Percentiles rank a stretch among this genome's conserved stretches.
Evolutionary conservation across 2,888 invertebrate genomes (phyloP).

Genomic region (Tanytarsus gracilentus): DNA sequence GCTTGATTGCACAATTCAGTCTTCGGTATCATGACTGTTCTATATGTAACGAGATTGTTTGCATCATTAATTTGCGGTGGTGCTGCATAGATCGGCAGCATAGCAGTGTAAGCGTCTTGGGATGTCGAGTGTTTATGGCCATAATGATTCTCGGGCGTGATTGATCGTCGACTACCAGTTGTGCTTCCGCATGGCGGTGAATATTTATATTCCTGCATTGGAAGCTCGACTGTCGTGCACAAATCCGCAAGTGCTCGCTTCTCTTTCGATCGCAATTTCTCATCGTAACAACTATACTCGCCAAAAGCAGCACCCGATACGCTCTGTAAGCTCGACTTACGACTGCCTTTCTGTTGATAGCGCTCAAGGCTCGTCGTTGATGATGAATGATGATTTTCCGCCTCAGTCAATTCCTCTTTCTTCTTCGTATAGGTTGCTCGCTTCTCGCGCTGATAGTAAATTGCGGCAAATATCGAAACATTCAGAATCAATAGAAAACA

Average conservation of each 20-base stretch:
- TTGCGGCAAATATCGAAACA: slow-evolving; percentile 79
- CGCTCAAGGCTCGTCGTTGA: slow-evolving; percentile 37
- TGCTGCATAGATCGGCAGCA: slow-evolving; percentile 33
- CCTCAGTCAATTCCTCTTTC: slow-evolving; percentile 67
- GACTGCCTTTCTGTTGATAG: slow-evolving; percentile 32
- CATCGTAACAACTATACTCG: slow-evolving; percentile 59
- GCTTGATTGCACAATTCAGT: slow-evolving; percentile 33
- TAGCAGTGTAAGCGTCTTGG: slow-evolving; percentile 35
- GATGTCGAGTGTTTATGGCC: slow-evolving; percentile 1
- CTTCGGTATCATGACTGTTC: slow-evolving; percentile 28
- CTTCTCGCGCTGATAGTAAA: slow-evolving; percentile 71
- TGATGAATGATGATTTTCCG: slow-evolving; percentile 59
- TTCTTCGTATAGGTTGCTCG: slow-evolving; percentile 57
- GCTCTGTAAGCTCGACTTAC: slow-evolving; percentile 53
- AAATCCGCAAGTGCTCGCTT: slow-evolving; percentile 54
- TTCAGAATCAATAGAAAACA: slow-evolving; percentile 73
- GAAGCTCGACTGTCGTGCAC: slow-evolving; percentile 51
- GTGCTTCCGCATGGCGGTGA: slow-evolving; percentile 45
- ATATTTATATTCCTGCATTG: slow-evolving; percentile 53
- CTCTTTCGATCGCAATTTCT: slow-evolving; percentile 47
- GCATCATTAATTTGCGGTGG: slow-evolving; percentile 31
- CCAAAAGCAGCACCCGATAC: slow-evolving; percentile 45
- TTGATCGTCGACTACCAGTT: slow-evolving; percentile 35
- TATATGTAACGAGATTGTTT: slow-evolving; percentile 32
- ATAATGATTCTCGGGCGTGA: slow-evolving; percentile 34